Base-by-base conservation (phyloP, 2,797 vertebrate genomes). In the Phoebastria nigripes region DNA sequence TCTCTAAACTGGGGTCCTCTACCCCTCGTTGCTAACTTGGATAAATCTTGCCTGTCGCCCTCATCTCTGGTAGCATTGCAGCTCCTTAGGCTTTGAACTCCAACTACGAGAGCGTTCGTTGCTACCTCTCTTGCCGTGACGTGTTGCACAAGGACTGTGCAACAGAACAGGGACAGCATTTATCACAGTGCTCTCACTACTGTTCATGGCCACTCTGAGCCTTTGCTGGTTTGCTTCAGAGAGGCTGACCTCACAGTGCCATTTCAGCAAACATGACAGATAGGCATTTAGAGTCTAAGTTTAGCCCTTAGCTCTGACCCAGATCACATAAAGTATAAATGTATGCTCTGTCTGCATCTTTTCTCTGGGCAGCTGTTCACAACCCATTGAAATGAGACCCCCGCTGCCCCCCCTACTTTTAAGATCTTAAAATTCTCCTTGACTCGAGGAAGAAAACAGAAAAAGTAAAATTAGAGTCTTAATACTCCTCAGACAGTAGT, bases 271-370 rank as follows among this genome's bases (percentile, higher is more conserved):
- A 49, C 56, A 21, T 90, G 91, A 95, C 86, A 52, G 82, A 96
- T 95, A 81, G 94, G 85, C 85, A 88, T 88, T 88, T 31, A 78
- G 85, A 83, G 72, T 74, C 93, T 88, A 96, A 94, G 56, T 95
- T 95, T 94, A 95, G 94, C 95, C 88, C 62, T 91, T 77, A 74
- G 82, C 87, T 95, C 90, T 95, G 90, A 95, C 88, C 82, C 91
- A 88, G 76, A 95, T 90, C 90, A 88, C 85, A 69, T 88, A 31
- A 91, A 91, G 69, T 74, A 91, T 86, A 95, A 97, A 95, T 86
- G 69, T 95, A 21, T 71, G 79, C 85, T 95, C 82, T 96, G 92
- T 92, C 76, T 92, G 74, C 56, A 71, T 92, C 58, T 74, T 59
- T 87, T 71, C 79, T 88, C 79, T 62, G 39, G 39, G 46, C 87